These are phyloP conservation scores for Salminus brasiliensis DNA, from an alignment of 2,113 vertebrate species.

Conservation along the genomic window DNA sequence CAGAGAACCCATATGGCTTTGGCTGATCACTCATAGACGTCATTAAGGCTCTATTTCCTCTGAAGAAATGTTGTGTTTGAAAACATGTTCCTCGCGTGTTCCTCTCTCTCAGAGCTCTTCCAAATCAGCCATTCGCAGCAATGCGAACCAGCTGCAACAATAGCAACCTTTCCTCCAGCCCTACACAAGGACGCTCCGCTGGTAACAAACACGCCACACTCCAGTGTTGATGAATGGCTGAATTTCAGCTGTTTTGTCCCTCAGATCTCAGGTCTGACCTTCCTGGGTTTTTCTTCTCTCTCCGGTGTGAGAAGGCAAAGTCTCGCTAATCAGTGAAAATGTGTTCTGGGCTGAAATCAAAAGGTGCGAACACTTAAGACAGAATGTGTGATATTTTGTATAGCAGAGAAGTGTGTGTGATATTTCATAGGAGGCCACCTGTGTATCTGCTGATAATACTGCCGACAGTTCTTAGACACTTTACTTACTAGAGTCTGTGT, in stretches of 20 bases:
- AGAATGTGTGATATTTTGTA: background rate
- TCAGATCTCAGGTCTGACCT: conserved; percentile 10
- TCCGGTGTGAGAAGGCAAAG: background rate
- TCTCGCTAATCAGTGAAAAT: background rate
- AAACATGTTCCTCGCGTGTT: background rate
- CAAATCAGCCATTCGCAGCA: background rate
- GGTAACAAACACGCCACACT: conserved; percentile 3
- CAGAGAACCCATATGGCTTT: background rate
- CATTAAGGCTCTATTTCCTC: conserved; percentile 1
- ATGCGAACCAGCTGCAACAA: conserved; percentile 16
- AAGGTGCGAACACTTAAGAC: background rate
- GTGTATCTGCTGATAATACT: conserved; percentile 2
- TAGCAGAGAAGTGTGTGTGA: background rate
- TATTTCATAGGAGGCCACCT: background rate
- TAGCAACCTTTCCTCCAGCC: background rate
- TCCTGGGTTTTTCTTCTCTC: conserved; percentile 18
- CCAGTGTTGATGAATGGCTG: background rate
- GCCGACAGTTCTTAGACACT: background rate
- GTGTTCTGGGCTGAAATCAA: conserved; percentile 11
- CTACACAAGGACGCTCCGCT: conserved; percentile 1
- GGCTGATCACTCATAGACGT: background rate
- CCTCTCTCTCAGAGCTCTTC: background rate
- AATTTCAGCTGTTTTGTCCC: conserved; percentile 17
- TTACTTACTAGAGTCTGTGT: background rate
- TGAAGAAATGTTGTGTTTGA: conserved; percentile 1